Evolutionary conservation across 2,797 vertebrate genomes (phyloP).

Genomic region (Pteronotus mesoamericanus): DNA sequence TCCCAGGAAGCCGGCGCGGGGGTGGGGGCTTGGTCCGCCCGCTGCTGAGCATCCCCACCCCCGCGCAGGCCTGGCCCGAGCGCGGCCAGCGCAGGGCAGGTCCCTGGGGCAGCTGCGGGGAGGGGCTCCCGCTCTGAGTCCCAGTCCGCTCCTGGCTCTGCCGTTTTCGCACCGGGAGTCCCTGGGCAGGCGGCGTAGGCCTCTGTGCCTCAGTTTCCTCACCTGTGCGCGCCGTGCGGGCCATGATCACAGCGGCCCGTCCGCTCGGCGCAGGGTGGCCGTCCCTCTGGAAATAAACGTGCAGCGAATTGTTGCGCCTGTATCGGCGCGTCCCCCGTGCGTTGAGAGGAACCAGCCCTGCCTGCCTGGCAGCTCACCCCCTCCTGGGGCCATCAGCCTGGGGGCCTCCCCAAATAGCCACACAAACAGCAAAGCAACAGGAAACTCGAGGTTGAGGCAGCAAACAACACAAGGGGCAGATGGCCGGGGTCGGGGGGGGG

Average conservation of each 20-base stretch:
- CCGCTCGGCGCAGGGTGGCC: rapidly evolving
- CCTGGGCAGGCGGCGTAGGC: not conserved
- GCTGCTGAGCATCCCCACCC: not conserved
- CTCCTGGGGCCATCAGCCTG: not conserved
- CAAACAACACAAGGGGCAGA: rapidly evolving
- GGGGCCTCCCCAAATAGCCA: too few species aligned
- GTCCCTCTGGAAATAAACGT: not conserved
- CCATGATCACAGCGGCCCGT: rapidly evolving
- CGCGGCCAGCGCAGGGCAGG: rapidly evolving
- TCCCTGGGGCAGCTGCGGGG: not conserved
- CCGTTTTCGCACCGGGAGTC: not conserved
- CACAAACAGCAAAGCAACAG: not conserved
- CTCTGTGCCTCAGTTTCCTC: not conserved
- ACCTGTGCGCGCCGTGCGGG: rapidly evolving
- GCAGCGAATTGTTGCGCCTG: rapidly evolving
- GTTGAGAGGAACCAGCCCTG: rapidly evolving
- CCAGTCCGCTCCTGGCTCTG: too few species aligned
- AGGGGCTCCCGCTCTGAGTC: rapidly evolving
- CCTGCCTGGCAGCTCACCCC: rapidly evolving
- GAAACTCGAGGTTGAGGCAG: not conserved
- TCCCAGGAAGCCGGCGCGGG: not conserved
- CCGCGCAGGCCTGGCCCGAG: not conserved
- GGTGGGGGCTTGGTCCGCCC: not conserved
- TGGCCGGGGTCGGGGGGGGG: rapidly evolving
- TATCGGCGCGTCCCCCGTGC: rapidly evolving